phyloP scores from a whole-genome alignment of 2,888 invertebrate genomes.

The Drosophila niveifrons region DNA sequence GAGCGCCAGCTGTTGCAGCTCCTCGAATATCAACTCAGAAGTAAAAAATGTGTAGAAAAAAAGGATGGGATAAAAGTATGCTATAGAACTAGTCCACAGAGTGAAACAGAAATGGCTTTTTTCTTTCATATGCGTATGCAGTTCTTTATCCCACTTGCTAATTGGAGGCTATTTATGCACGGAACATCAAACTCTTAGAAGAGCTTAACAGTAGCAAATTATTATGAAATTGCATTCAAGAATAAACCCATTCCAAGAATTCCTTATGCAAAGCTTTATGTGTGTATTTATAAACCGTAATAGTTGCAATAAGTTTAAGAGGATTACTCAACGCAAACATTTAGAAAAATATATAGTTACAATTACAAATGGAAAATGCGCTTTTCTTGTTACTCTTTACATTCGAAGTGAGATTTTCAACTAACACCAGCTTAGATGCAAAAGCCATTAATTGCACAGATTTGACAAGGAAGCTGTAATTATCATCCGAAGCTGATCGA shows the following conservation, averaged over 20 bases:
- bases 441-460: conserved; percentile 16
- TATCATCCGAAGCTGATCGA: conserved; percentile 20
- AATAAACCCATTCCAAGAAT: not conserved
- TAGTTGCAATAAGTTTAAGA: not conserved
- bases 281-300: too few species aligned
- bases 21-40: not conserved
- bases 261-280: not conserved
- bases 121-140: conserved; percentile 1
- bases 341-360: not conserved
- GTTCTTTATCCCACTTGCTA: conserved; percentile 18
- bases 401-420: conserved; percentile 6
- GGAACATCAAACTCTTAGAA: too few species aligned
- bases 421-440: not conserved
- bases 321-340: not conserved
- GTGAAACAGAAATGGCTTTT: not conserved
- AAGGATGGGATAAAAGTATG: conserved; percentile 8
- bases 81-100: conserved; percentile 7
- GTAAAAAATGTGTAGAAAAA: conserved; percentile 1
- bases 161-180: conserved; percentile 33
- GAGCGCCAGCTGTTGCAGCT: conserved; percentile 8
- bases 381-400: not conserved
- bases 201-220: not conserved
- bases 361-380: not conserved
- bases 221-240: not conserved
- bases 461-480: conserved; percentile 1